Evolutionary conservation across 2,888 invertebrate species (phyloP), one percentile per base, ranked within the genome.

Genomic region (Agrypnus murinus): DNA sequence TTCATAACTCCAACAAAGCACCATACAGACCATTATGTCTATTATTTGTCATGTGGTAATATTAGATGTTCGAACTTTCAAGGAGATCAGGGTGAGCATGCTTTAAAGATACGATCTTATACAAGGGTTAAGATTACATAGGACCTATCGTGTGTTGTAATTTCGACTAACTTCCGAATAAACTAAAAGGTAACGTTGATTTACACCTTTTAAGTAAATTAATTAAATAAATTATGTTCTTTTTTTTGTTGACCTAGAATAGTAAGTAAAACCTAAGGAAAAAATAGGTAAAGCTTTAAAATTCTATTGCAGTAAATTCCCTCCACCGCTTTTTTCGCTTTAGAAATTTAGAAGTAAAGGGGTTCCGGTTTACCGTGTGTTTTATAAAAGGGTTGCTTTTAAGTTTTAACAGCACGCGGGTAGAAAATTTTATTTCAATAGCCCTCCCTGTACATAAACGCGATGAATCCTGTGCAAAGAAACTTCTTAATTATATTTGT

Each of bases 401-500:
- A 48, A 48, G 48, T 48, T 19, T n/a, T 10, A 48, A 48, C 25
- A 48, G 10, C 48, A 6, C 7, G 12, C 15, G 15, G 12, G 1
- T 10, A n/a, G n/a, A 48, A 19, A 7, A 48, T 48, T 48, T 19
- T 48, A 48, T 48, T 48, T 31, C 31, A 48, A 19, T 12, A 31
- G 48, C 48, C 31, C 48, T 48, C 48, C 31, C 48, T 48, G 17
- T 7, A 25, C 31, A 10, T 48, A 53, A 53, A 53, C 53, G 34
- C 14, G 10, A 34, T 10, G 53, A 53, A 15, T 34, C 34, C 14
- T 53, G 12, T 8, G 34, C 53, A 53, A 53, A 53, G 53, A 53
- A 53, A 53, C 53, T 58, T 58, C 32, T 43, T 58, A 58, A 58
- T 58, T 58, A 25, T 58, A 15, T 58, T 58, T 58, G 43, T 31